Base-by-base conservation (phyloP, 2,888 invertebrate species). In the Acleris literana region DNA sequence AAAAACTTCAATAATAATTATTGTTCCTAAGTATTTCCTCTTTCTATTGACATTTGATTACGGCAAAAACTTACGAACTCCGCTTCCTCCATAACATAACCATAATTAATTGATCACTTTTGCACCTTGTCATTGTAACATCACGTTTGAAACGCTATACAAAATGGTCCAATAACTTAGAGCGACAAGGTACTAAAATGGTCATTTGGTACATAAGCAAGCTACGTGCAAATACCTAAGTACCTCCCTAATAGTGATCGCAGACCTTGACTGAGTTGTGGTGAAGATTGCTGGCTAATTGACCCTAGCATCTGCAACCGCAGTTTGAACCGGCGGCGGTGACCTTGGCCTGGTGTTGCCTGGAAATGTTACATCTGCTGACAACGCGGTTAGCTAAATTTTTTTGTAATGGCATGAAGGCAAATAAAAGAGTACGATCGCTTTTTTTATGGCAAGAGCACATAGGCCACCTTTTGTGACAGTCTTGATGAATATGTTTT, bases 271-370 rank as follows among this genome's bases (percentile, higher is more conserved):
- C 85, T 79, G 85, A 78, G 76, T 84, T 83, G 85, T 72, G 81
- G 84, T 79, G 78, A 78, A 81, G 84, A 87, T 87, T 86, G 87
- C 83, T 52, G 56, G 81, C 82, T 85, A 86, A 86, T 85, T 80
- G 81, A 80, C 72, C 77, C 74, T 25, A 55, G 64, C 43, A 64
- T 61, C 60, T 44, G 74, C 68, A 77, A 88, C 88, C 87, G 77
- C 88, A 88, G 72, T 55, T 61, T 84, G 83, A 85, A 86, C 83
- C 83, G 70, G 68, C 83, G 70, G 68, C 73, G 9, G 29, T 29
- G 78, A 76, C 84, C 81, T 81, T 82, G 78, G 72, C 76, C 71
- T 66, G 73, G 55, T 68, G 55, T 49, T 63, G 56, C 39, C 51
- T 63, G 64, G 64, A 61, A 58, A 56, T 58, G 33, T 17, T 54